Percentiles rank a stretch among this genome's conserved stretches.
Evolutionary conservation across 2,797 vertebrate species (phyloP).

Genomic region (Argyrosomus regius): DNA sequence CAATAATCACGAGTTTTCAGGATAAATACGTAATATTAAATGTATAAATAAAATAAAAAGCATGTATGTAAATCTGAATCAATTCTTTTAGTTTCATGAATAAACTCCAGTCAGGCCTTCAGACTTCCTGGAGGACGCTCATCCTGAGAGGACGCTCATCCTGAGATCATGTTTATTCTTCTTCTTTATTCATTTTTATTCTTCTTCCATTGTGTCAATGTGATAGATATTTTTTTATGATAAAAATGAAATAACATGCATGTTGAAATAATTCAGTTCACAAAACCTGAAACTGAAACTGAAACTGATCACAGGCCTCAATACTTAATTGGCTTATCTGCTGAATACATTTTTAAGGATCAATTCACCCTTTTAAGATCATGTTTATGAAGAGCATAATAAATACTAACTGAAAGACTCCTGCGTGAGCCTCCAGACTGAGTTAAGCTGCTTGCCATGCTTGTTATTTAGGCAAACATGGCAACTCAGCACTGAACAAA

Average conservation of each 20-base stretch:
- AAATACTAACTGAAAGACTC: not conserved
- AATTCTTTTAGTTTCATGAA: no score
- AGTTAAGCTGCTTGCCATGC: not conserved
- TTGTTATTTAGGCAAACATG: not conserved
- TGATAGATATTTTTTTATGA: not conserved
- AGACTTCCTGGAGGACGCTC: not conserved
- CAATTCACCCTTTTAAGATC: not conserved
- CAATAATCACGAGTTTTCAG: not conserved
- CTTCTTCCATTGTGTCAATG: not conserved
- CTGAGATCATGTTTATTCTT: not conserved
- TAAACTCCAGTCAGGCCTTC: constrained; percentile 34
- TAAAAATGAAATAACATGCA: not conserved
- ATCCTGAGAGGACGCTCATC: not conserved
- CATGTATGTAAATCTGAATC: not conserved
- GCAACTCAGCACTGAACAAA: no score
- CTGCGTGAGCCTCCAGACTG: not conserved
- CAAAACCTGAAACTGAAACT: not conserved
- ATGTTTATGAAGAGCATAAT: constrained; percentile 5
- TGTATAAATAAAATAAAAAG: not conserved
- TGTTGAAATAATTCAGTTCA: not conserved
- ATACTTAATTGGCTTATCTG: not conserved
- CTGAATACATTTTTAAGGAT: not conserved
- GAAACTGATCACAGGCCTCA: not conserved
- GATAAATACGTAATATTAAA: no score
- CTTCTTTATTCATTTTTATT: not conserved